Evolutionary conservation across 2,113 vertebrate genomes (phyloP), one percentile per base, ranked within the genome.

Genomic region (Bubalus kerabau): DNA sequence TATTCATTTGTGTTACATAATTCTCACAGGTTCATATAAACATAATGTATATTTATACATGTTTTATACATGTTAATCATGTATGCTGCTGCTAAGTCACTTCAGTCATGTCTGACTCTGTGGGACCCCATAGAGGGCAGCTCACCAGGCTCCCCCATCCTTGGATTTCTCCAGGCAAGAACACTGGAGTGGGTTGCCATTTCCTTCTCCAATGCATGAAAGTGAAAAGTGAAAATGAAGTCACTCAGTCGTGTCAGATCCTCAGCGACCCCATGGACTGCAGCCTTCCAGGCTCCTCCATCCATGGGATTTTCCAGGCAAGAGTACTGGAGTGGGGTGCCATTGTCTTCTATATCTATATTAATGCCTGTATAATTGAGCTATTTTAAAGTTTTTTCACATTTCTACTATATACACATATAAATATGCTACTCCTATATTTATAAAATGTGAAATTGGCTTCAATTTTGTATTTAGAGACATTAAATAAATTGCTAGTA

Each of bases 181-280:
- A 60, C 12, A 10, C 26, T 60, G 59, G 59, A 60, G 26, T 28
- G 59, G 57, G 24, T 28, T 59, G 57, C 4, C 57, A 28, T 59
- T 59, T 13, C 57, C 57, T 59, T 28, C 24, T 28, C 57, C 11
- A 59, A 28, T 59, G 24, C 11, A 59, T 59, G 24, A 59, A 59
- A 59, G 24, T 59, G 56, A 57, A 57, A 57, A 57, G 21, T 57
- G 57, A 60, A 13, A 60, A 11, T 60, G 24, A 28, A 60, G 57
- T 60, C 0, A 1, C 11, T 28, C 9, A 28, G 24, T 60, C 2
- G 0, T 60, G 26, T 60, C 11, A 0, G 5, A 60, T 5, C 2
- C 59, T 60, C 5, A 28, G 59, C 12, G 12, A 60, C 26, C 59
- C 59, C 2, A 2, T 14, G 59, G 59, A 60, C 26, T 6, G 2